Base-by-base conservation (phyloP, 1,140 invertebrate genomes). In the Neelides sp. region DNA sequence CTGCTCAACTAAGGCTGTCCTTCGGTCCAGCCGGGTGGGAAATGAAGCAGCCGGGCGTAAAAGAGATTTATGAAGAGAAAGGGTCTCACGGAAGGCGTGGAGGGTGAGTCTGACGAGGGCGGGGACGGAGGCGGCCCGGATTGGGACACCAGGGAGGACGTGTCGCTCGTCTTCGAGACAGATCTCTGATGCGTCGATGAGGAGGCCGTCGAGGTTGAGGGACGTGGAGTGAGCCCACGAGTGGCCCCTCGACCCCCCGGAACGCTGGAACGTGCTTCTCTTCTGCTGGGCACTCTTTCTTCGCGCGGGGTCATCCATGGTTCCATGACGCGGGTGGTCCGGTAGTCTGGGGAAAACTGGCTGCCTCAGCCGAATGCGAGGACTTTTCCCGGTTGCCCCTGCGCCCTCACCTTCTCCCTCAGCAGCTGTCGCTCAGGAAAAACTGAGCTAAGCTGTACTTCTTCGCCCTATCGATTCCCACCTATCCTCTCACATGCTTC, bases 81-180 rank as follows among this genome's bases (percentile, higher is more conserved):
- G 15, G 8, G 20, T 28, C 54, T 55, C 26, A 55, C 54, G 37
- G 36, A 55, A 55, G 13, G 54, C 36, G 34, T 41, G 54, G 43
- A 55, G 30, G 48, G 43, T 50, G n/a, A 55, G 41, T 24, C 42
- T 27, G 24, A 55, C 45, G 8, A 55, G 47, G 24, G 48, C 48
- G 19, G 24, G 13, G 15, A 55, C 20, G 36, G 24, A 41, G 10
- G 54, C 54, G 19, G 54, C 54, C 20, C 54, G 22, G n/a, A 55
- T 41, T 0, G 54, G 54, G 0, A 55, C 43, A 34, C 48, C 48
- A n/a, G 48, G 54, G 8, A 47, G 22, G 22, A 51, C 26, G 34
- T 42, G 54, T 43, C 48, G n/a, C 15, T 55, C 54, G 36, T 55
- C 49, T 27, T 55, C 54, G 10, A 45, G 17, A n/a, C 50, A 35